Evolutionary conservation across 2,797 vertebrate genomes (phyloP).

Genomic region (Notolepis coatsorum): DNA sequence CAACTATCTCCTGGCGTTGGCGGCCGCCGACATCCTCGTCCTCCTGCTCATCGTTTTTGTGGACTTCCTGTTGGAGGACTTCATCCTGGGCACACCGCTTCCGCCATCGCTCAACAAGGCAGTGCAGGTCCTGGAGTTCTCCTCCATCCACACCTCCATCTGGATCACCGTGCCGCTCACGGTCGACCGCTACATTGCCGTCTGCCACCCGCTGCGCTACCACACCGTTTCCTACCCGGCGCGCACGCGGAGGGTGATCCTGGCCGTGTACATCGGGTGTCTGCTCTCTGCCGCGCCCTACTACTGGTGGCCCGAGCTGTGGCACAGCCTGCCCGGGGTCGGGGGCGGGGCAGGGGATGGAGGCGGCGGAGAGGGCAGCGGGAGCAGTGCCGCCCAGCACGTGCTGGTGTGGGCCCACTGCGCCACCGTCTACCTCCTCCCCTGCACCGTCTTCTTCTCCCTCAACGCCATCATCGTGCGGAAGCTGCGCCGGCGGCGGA

Average conservation of each 20-base stretch:
- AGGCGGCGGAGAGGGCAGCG: slow-evolving; percentile 36
- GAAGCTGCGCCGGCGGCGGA: slow-evolving; percentile 90
- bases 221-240: slow-evolving; percentile 95
- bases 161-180: slow-evolving; percentile 97
- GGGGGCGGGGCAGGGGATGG: slow-evolving; percentile 20
- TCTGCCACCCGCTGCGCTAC: slow-evolving; percentile 95
- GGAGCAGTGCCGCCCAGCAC: slow-evolving; percentile 87
- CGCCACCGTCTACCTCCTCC: slow-evolving; percentile 92
- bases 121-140: slow-evolving; percentile 95
- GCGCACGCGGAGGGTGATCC: slow-evolving; percentile 91
- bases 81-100: slow-evolving; percentile 88
- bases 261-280: slow-evolving; percentile 90
- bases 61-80: slow-evolving; percentile 96
- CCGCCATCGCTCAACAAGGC: slow-evolving; percentile 88
- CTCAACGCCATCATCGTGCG: slow-evolving; percentile 93
- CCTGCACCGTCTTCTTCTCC: slow-evolving; percentile 95
- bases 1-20: slow-evolving; percentile 95
- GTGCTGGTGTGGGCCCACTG: slow-evolving; percentile 96
- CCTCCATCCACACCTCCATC: slow-evolving; percentile 96
- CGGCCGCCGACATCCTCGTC: slow-evolving; percentile 94
- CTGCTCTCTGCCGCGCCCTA: slow-evolving; percentile 92
- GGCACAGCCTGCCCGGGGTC: slow-evolving; percentile 83
- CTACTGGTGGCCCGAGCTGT: slow-evolving; percentile 98
- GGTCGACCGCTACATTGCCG: slow-evolving; percentile 94
- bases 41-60: slow-evolving; percentile 97